Conservation (phyloP, 1,140 invertebrate genomes). For the Diprion similis region DNA sequence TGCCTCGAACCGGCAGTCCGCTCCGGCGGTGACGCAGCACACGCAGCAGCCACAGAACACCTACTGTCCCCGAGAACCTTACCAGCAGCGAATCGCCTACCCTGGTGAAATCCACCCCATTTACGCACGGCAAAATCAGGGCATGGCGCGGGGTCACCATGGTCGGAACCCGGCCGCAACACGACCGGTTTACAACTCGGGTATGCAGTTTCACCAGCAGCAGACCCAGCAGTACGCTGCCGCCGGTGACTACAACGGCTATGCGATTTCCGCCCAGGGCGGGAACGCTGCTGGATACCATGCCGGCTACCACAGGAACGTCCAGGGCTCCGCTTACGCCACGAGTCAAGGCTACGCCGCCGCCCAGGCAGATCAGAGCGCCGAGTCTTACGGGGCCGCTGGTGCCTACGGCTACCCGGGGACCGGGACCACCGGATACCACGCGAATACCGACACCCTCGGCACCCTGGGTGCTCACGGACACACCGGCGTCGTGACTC, state of each 20-base stretch:
- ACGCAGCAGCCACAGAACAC: conserved; percentile 43
- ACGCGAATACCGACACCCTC: conserved; percentile 40
- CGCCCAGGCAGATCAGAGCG: conserved; percentile 40
- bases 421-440: conserved; percentile 39
- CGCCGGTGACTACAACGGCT: conserved; percentile 56
- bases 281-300: conserved; percentile 8
- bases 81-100: conserved; percentile 50
- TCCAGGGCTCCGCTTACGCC: conserved; percentile 44
- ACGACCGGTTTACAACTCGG: conserved; percentile 49
- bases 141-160: conserved; percentile 39
- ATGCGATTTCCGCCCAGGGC: conserved; percentile 34
- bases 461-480: background rate
- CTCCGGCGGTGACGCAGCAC: conserved; percentile 41
- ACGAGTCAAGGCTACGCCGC: conserved; percentile 45
- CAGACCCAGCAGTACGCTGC: conserved; percentile 52
- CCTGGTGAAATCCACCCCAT: conserved; percentile 64
- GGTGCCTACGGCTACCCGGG: conserved; percentile 47
- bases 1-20: conserved; percentile 36
- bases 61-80: conserved; percentile 51
- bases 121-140: conserved; percentile 57
- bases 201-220: conserved; percentile 52
- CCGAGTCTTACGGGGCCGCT: conserved; percentile 46
- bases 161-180: conserved; percentile 31
- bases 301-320: conserved; percentile 29
- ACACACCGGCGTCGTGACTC: conserved; percentile 37